phyloP scores from a whole-genome alignment of 1,140 invertebrate species.

The Saccostrea echinata region DNA sequence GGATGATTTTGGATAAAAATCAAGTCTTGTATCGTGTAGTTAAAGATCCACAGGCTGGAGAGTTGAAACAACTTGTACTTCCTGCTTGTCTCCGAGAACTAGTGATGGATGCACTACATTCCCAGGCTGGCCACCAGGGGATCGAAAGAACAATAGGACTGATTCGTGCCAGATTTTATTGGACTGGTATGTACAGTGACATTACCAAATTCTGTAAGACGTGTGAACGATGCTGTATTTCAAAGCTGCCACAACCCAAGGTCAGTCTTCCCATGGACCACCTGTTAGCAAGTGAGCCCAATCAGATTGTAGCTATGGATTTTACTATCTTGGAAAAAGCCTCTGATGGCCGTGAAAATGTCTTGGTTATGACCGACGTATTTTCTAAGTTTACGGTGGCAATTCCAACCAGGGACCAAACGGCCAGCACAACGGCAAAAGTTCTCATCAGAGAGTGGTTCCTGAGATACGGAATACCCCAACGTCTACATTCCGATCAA shows the following conservation, averaged over 20 bases:
- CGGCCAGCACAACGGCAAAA: constrained; percentile 42
- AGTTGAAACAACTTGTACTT: constrained; percentile 29
- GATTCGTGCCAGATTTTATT: constrained; percentile 48
- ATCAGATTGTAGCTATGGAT: constrained; percentile 58
- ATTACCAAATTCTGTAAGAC: constrained; percentile 42
- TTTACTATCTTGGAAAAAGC: constrained; percentile 56
- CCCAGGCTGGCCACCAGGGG: constrained; percentile 52
- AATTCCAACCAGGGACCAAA: constrained; percentile 41
- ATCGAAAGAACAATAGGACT: constrained; percentile 11
- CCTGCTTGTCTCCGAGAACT: background rate
- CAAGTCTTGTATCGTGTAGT: constrained; percentile 35
- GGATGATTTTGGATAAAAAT: background rate
- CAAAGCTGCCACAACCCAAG: constrained; percentile 37
- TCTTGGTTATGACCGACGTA: constrained; percentile 54
- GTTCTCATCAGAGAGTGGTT: constrained; percentile 34
- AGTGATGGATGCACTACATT: constrained; percentile 46
- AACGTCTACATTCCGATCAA: constrained; percentile 42
- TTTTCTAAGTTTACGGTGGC: constrained; percentile 50
- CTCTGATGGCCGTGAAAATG: constrained; percentile 58
- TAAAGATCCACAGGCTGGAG: constrained; percentile 38
- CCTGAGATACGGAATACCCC: constrained; percentile 39
- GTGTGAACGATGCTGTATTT: constrained; percentile 42
- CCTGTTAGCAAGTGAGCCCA: constrained; percentile 54
- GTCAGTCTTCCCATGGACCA: constrained; percentile 48
- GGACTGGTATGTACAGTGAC: constrained; percentile 47